These are phyloP conservation scores for Uropetala carovei DNA, from an alignment of 2,888 invertebrate genomes.

Conservation along the genomic window DNA sequence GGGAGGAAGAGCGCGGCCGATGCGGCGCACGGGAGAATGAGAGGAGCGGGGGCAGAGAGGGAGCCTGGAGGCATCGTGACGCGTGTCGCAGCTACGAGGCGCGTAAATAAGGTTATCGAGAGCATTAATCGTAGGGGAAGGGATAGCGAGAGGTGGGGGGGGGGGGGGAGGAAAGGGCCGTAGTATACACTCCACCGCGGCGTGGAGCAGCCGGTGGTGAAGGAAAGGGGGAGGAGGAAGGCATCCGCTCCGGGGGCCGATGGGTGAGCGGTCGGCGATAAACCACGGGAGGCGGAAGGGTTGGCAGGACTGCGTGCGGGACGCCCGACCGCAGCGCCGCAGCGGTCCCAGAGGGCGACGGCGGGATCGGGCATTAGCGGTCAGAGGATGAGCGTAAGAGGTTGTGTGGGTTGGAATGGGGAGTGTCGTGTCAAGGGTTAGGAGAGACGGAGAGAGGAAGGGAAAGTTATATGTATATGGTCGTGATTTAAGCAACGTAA, in stretches of 20 bases:
- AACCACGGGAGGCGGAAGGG: constrained; percentile 61
- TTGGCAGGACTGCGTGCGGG: constrained; percentile 61
- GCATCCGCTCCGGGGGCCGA: constrained; percentile 38
- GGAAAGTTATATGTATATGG: constrained; percentile 10
- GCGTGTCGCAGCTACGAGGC: constrained; percentile 53
- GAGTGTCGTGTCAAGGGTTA: constrained; percentile 35
- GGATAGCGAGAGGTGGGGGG: not conserved
- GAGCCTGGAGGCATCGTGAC: constrained; percentile 53
- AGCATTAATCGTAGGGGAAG: constrained; percentile 45
- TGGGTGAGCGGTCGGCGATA: constrained; percentile 45
- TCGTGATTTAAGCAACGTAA: constrained; percentile 1
- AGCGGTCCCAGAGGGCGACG: constrained; percentile 59
- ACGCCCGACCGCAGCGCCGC: constrained; percentile 52
- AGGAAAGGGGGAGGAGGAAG: not conserved
- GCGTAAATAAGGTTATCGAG: constrained; percentile 62
- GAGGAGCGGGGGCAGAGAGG: not conserved
- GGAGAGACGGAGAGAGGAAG: constrained; percentile 21
- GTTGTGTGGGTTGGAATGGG: constrained; percentile 37
- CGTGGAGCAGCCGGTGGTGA: not conserved
- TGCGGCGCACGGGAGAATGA: not conserved
- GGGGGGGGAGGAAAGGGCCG: not conserved
- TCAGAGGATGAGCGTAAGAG: constrained; percentile 55
- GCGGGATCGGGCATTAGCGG: constrained; percentile 61
- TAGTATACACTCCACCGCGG: not conserved
- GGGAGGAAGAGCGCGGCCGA: not conserved